A percentile compares a stretch with the other conserved stretches of the same genome.
Conservation (phyloP, 2,888 invertebrate genomes). For the Torymus aiolomorphi region DNA sequence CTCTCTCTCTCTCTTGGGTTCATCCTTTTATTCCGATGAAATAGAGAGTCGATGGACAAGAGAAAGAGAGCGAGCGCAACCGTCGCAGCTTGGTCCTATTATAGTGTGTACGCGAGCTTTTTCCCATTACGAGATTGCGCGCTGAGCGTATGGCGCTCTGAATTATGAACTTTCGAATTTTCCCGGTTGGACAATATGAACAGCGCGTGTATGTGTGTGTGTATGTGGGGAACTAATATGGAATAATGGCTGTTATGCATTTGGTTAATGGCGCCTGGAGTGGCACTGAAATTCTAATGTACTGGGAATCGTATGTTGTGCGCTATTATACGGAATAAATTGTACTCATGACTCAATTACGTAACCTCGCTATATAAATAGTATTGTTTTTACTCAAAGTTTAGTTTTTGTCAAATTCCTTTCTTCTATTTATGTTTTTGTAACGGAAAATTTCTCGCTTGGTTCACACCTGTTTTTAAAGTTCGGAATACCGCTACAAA, state of each 20-base stretch:
- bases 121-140: constrained; percentile 53
- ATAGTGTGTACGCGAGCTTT: constrained; percentile 9
- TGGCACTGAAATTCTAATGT: constrained; percentile 22
- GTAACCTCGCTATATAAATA: too few species aligned
- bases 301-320: not conserved
- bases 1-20: not conserved
- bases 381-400: too few species aligned
- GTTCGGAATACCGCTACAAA: too few species aligned
- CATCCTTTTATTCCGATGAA: constrained; percentile 52
- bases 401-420: too few species aligned
- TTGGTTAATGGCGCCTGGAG: not conserved
- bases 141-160: not conserved
- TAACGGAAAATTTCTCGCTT: too few species aligned
- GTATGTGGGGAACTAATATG: constrained; percentile 30
- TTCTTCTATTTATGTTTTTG: too few species aligned
- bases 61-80: not conserved
- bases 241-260: constrained; percentile 23
- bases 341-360: too few species aligned
- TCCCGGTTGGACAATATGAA: constrained; percentile 40
- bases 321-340: too few species aligned
- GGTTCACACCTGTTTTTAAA: too few species aligned
- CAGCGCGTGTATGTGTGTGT: constrained; percentile 4
- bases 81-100: too few species aligned
- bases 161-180: constrained; percentile 48
- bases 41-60: constrained; percentile 19